Percentiles rank a stretch among this genome's conserved stretches.
These are phyloP conservation scores for Orthosia gothica DNA, from an alignment of 2,888 invertebrate species.

Conservation along the genomic window DNA sequence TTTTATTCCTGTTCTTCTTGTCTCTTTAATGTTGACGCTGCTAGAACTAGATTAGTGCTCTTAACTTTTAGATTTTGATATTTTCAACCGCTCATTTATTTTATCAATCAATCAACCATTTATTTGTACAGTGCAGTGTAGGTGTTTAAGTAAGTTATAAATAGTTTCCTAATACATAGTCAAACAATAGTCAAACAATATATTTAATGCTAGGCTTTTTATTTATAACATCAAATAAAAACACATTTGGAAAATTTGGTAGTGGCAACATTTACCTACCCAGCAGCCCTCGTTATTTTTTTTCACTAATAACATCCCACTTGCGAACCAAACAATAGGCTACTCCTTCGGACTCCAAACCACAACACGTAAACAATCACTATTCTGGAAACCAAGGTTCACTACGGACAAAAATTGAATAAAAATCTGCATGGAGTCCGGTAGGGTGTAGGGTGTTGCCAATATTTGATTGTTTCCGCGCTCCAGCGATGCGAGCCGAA, in stretches of 20 bases:
- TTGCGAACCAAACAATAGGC: slow-evolving; percentile 4
- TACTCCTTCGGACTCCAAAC: slow-evolving; percentile 15
- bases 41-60: too few relatives aligned
- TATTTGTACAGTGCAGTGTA: too few relatives aligned
- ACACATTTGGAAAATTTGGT: neutral
- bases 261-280: too few relatives aligned
- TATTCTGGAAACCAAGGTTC: slow-evolving; percentile 36
- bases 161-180: too few relatives aligned
- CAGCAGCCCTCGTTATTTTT: neutral
- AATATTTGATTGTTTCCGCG: slow-evolving; percentile 73
- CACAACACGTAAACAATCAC: slow-evolving; percentile 46
- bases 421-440: slow-evolving; percentile 59
- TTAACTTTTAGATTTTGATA: neutral
- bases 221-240: neutral
- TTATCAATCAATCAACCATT: too few relatives aligned
- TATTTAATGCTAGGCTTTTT: too few relatives aligned
- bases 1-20: neutral
- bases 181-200: too few relatives aligned
- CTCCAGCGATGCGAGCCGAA: slow-evolving; percentile 67
- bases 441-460: slow-evolving; percentile 59
- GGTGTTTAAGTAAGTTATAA: too few relatives aligned
- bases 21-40: neutral
- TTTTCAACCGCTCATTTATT: neutral
- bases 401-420: slow-evolving; percentile 53
- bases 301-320: neutral